These are phyloP conservation scores for Lophotis ruficrista DNA, from an alignment of 2,113 vertebrate genomes.

Conservation along the genomic window DNA sequence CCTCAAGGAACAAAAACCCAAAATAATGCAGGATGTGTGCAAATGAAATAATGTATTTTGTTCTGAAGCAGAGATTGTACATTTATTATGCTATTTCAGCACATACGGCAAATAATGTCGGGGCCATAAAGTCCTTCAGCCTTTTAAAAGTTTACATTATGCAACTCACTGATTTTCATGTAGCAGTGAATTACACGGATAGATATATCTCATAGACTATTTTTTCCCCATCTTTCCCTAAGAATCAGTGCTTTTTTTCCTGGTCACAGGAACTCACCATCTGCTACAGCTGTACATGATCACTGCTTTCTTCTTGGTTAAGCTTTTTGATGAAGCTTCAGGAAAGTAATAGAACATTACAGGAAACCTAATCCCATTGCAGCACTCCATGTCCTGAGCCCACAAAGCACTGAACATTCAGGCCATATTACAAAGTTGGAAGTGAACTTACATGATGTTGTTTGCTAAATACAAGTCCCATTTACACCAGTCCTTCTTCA, in stretches of 20 bases:
- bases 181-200: not conserved
- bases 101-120: not conserved
- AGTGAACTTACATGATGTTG: not conserved
- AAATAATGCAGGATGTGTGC: not conserved
- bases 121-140: not conserved
- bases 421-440: not conserved
- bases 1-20: accelerated
- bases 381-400: not conserved
- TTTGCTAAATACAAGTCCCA: not conserved
- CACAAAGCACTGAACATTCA: not conserved
- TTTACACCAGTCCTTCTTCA: not conserved
- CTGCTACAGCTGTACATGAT: not conserved
- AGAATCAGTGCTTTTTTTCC: not conserved
- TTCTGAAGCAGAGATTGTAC: not conserved
- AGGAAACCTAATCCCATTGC: not conserved
- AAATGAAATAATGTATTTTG: not conserved
- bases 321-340: not conserved
- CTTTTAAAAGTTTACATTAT: not conserved
- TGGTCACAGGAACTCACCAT: not conserved
- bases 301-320: not conserved
- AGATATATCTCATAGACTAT: not conserved
- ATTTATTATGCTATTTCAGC: not conserved
- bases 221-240: not conserved
- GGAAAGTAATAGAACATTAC: not conserved
- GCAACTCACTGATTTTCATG: not conserved